Percentiles rank a stretch among this genome's conserved stretches.
phyloP scores from a whole-genome alignment of 2,888 invertebrate genomes.

The Thelaira solivaga region DNA sequence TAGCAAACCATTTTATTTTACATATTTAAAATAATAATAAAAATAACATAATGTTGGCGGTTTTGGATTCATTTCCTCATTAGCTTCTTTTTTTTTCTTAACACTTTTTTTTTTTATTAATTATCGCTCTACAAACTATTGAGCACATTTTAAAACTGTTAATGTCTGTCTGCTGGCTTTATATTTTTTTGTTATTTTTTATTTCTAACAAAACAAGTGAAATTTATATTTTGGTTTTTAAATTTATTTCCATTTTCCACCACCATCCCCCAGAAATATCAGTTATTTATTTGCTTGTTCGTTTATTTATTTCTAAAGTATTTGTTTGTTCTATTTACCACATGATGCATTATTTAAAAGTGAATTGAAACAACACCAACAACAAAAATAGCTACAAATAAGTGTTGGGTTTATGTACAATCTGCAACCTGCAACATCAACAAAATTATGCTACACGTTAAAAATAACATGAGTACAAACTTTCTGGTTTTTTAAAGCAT shows the following conservation, averaged over 20 bases:
- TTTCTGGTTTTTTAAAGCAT: too few relatives aligned
- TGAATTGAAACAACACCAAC: neutral
- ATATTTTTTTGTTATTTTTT: neutral
- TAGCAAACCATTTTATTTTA: neutral
- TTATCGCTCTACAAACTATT: slow-evolving; percentile 51
- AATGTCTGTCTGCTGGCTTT: slow-evolving; percentile 23
- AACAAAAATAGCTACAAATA: slow-evolving; percentile 1
- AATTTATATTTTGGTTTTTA: slow-evolving; percentile 7
- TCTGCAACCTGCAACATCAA: neutral
- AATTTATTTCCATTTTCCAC: slow-evolving; percentile 1
- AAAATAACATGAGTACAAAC: too few relatives aligned
- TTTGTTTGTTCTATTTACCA: slow-evolving; percentile 54
- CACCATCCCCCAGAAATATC: slow-evolving; percentile 29
- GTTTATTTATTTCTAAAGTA: slow-evolving; percentile 16
- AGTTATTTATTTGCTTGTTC: slow-evolving; percentile 27
- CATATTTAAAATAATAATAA: neutral
- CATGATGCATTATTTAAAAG: slow-evolving; percentile 46
- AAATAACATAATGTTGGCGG: slow-evolving; percentile 8
- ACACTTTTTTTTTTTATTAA: slow-evolving; percentile 31
- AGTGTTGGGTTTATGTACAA: slow-evolving; percentile 17
- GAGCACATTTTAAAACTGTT: slow-evolving; percentile 19
- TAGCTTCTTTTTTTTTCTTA: neutral
- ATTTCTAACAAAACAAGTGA: slow-evolving; percentile 8
- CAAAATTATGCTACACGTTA: neutral
- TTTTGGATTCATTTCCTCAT: slow-evolving; percentile 33